Evolutionary conservation across 2,888 invertebrate genomes (phyloP), one percentile per base, ranked within the genome.

Genomic region (Sialis lutaria): DNA sequence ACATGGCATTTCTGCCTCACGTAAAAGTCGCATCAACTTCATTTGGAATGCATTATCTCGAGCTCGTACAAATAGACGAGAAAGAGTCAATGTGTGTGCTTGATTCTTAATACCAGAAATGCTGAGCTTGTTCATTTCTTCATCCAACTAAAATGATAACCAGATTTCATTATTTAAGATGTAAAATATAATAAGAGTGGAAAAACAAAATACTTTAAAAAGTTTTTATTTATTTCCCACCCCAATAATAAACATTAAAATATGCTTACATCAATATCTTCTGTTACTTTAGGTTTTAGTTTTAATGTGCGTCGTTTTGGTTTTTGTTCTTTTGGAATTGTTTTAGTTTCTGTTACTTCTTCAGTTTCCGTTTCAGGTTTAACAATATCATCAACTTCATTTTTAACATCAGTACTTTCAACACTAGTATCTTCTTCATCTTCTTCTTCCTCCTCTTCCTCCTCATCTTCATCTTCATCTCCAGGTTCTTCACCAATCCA

Each of bases 401-500:
- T 67, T 54, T 72, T 50, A 47, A 55, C 44, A 12, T 56, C 56
- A 34, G 59, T 57, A 44, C 59, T 54, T 32, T 59, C 61, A 45
- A 57, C 58, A 45, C 58, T 59, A 35, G 48, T 22, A 2, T 22
- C 52, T 41, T 56, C 55, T 53, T 61, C 57, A 48, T 64, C 64
- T 48, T 61, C 63, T 13, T 61, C 57, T 48, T 64, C 64, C 48
- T 68, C 68, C 44, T 69, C 68, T 41, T 68, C 68, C 33, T 71
- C 70, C 40, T 74, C 73, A 50, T 74, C 73, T 13, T 76, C 77
- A 44, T 77, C 75, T 47, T 75, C 77, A 47, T 75, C 75, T 32
- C 84, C 82, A 0, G 89, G 89, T 55, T 88, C 83, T 47, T 84
- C 86, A 1, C 97, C 97, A 51, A 98, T 89, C 84, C 89, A 93